Base-by-base conservation (phyloP, 1,140 invertebrate genomes). In the Macrostomum lignano region DNA sequence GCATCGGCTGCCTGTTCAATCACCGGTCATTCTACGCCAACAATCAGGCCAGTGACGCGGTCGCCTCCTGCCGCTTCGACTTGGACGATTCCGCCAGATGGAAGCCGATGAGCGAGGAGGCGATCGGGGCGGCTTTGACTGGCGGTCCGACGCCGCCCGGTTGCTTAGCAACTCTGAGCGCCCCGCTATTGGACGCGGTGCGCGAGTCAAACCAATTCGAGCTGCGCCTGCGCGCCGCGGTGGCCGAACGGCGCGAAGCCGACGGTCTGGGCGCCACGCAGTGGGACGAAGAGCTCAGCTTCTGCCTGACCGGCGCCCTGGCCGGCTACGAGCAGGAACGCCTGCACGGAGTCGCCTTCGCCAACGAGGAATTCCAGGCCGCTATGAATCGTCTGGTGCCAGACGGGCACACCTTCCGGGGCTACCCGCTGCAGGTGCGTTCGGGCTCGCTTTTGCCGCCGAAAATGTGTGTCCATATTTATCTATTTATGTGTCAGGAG, bases 341-440 rank as follows among this genome's bases (percentile, higher is more conserved):
- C 36, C 39, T 48, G 10, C 50, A 48, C 38, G 52, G 53, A 46
- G 38, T 51, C 33, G 31, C 54, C 2, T 41, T 46, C 15, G 53
- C 52, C 17, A 54, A 57, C 41, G 55, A 58, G 36, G 55, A 58
- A 31, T 61, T 61, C 36, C 47, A 58, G 24, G 47, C 52, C 38
- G 48, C 51, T 2, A 48, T 60, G 4, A 43, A 49, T 21, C 44
- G 47, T 25, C 40, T 44, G 21, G 48, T 61, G 6, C 51, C 55
- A 24, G 51, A 57, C 30, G 57, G 55, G 7, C 52, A 60, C 32
- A 57, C 55, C 7, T 61, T 61, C 35, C 60, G 58, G 36, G 58
- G 50, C 6, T 59, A 54, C 40, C 58, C 56, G 3, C 48, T 39
- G 25, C 26, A 28, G 15, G 26, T 28, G 9, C 15, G 9, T 5